phyloP scores from a whole-genome alignment of 2,888 invertebrate genomes.

The Nasonia oneida region DNA sequence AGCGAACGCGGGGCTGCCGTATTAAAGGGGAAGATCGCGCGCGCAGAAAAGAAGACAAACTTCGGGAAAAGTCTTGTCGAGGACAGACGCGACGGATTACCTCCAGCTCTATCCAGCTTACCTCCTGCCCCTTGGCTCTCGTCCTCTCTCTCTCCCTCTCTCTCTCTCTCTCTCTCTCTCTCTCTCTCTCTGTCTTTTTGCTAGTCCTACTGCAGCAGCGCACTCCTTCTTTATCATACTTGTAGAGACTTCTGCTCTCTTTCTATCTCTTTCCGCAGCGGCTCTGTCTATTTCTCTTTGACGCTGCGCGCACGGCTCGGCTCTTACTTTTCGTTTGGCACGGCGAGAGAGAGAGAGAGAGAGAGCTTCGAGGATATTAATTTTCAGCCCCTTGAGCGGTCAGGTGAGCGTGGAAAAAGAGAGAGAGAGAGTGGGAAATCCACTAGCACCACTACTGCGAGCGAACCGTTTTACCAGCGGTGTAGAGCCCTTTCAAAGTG shows the following conservation, averaged over 20 bases:
- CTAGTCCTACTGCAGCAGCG: not conserved
- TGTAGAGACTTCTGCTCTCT: slow-evolving; percentile 46
- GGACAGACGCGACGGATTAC: slow-evolving; percentile 68
- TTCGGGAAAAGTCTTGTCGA: slow-evolving; percentile 64
- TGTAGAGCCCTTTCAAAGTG: not conserved
- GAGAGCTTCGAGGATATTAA: slow-evolving; percentile 63
- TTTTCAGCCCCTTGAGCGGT: slow-evolving; percentile 62
- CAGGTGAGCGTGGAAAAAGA: slow-evolving; percentile 30
- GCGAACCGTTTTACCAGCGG: not conserved
- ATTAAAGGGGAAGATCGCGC: slow-evolving; percentile 4
- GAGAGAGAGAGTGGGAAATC: slow-evolving; percentile 14
- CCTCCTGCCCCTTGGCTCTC: slow-evolving; percentile 20
- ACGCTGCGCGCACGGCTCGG: not conserved
- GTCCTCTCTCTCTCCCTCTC: not conserved
- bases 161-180: too few species aligned
- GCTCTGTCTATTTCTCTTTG: slow-evolving; percentile 38
- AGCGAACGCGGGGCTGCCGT: not conserved
- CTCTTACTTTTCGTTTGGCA: slow-evolving; percentile 42
- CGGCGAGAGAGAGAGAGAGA: not conserved
- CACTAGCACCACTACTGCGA: not conserved
- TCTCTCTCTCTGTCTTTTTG: not conserved
- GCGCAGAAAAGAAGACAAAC: slow-evolving; percentile 55
- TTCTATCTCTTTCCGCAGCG: slow-evolving; percentile 18
- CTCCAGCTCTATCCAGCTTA: slow-evolving; percentile 60
- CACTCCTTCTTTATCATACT: slow-evolving; percentile 55